Evolutionary conservation across 2,888 invertebrate genomes (phyloP).

Genomic region (Amphipyra berbera): DNA sequence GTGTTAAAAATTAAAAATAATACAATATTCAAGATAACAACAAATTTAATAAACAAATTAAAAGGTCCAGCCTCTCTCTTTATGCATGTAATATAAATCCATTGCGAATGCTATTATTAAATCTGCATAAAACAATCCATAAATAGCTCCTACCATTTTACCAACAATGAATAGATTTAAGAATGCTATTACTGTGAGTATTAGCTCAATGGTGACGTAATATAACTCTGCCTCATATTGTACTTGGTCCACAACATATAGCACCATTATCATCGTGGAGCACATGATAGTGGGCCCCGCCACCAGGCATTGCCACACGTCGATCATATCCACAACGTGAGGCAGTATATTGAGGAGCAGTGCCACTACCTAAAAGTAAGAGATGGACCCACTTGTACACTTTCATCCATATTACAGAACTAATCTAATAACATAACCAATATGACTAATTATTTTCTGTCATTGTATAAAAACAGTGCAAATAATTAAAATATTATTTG

Average conservation of each 20-base stretch:
- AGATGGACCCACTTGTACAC: conserved; percentile 66
- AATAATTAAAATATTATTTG: no score
- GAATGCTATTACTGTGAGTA: conserved; percentile 69
- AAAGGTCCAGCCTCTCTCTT: conserved; percentile 77
- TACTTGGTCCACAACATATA: conserved; percentile 84
- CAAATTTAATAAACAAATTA: conserved; percentile 61
- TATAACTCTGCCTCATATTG: conserved; percentile 81
- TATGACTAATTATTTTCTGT: not conserved
- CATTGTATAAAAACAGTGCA: not conserved
- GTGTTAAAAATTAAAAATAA: conserved; percentile 49
- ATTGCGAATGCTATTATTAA: conserved; percentile 78
- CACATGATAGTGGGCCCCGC: conserved; percentile 83
- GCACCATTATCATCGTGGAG: conserved; percentile 78
- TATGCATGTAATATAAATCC: conserved; percentile 78
- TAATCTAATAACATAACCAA: conserved; percentile 25
- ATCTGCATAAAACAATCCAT: conserved; percentile 81
- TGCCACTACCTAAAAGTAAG: conserved; percentile 86
- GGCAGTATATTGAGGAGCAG: conserved; percentile 83
- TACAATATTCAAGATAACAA: conserved; percentile 52
- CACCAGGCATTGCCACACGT: conserved; percentile 76
- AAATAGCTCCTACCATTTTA: conserved; percentile 77
- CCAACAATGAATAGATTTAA: conserved; percentile 65
- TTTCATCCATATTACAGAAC: conserved; percentile 34
- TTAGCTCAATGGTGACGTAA: conserved; percentile 73
- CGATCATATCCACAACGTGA: conserved; percentile 81